Percentiles rank a stretch among this genome's conserved stretches.
Conservation (phyloP, 1,140 invertebrate genomes). For the Agrilus planipennis region DNA sequence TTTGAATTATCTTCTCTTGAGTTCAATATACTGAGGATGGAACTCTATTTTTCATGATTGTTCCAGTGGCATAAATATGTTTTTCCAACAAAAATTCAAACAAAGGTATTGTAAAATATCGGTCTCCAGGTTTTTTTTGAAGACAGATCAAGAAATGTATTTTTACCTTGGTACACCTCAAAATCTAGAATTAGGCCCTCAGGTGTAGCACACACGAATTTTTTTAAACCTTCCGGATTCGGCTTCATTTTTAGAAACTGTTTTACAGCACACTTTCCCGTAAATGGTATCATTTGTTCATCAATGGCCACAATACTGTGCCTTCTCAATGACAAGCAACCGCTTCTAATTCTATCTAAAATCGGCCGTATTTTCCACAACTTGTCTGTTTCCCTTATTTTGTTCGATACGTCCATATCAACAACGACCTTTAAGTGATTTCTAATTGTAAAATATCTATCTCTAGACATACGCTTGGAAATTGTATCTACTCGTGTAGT, state of each 20-base stretch:
- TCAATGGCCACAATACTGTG: conserved; percentile 6
- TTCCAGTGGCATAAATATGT: not conserved
- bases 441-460: no score
- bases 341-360: not conserved
- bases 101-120: no score
- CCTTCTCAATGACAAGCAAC: conserved; percentile 9
- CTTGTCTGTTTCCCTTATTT: not conserved
- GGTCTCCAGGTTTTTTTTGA: no score
- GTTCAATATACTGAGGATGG: not conserved
- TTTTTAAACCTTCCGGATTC: conserved; percentile 19
- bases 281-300: conserved; percentile 12
- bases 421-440: no score
- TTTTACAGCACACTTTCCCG: conserved; percentile 6
- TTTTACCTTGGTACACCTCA: conserved; percentile 19
- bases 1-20: not conserved
- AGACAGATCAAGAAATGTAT: not conserved
- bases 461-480: no score
- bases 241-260: conserved; percentile 12
- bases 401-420: no score
- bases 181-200: conserved; percentile 25
- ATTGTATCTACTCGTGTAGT: no score
- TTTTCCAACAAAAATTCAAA: not conserved
- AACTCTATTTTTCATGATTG: not conserved
- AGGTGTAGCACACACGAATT: conserved; percentile 20
- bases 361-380: conserved; percentile 1